Percentiles rank a stretch among this genome's conserved stretches.
These are phyloP conservation scores for Clarias platycephalus DNA, from an alignment of 2,797 vertebrate species.

Conservation along the genomic window DNA sequence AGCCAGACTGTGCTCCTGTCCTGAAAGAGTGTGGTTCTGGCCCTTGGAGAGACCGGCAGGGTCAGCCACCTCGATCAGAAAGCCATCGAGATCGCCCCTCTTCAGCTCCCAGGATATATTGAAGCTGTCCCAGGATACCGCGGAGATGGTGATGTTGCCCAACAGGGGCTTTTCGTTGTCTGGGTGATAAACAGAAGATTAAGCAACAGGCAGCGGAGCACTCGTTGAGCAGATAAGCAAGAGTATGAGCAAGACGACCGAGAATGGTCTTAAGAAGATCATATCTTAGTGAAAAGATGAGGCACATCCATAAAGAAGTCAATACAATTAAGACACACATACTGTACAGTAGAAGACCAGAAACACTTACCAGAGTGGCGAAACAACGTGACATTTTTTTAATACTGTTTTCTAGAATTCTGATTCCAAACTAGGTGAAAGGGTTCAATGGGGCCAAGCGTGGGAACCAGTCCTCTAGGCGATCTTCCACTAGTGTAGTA, in stretches of 20 bases:
- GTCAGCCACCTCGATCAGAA: slow-evolving; percentile 87
- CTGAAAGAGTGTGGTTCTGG: slow-evolving; percentile 77
- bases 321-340: not conserved
- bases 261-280: not conserved
- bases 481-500: not conserved
- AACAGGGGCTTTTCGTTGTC: slow-evolving; percentile 85
- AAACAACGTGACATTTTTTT: not conserved
- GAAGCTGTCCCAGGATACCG: slow-evolving; percentile 84
- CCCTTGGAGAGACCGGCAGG: slow-evolving; percentile 70
- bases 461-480: not conserved
- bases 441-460: not conserved
- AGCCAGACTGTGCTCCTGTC: slow-evolving; percentile 68
- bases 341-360: not conserved
- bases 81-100: slow-evolving; percentile 79
- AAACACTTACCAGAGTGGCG: not conserved
- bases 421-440: not conserved
- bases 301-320: not conserved
- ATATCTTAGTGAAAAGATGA: not conserved
- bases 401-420: not conserved
- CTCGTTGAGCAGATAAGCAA: slow-evolving; percentile 6
- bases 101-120: slow-evolving; percentile 85
- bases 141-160: slow-evolving; percentile 76
- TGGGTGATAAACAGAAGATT: slow-evolving; percentile 79
- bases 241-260: slow-evolving; percentile 28
- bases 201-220: slow-evolving; percentile 51